Evolutionary conservation across 2,113 vertebrate genomes (phyloP), one percentile per base, ranked within the genome.

Genomic region (Chaetops frenatus): DNA sequence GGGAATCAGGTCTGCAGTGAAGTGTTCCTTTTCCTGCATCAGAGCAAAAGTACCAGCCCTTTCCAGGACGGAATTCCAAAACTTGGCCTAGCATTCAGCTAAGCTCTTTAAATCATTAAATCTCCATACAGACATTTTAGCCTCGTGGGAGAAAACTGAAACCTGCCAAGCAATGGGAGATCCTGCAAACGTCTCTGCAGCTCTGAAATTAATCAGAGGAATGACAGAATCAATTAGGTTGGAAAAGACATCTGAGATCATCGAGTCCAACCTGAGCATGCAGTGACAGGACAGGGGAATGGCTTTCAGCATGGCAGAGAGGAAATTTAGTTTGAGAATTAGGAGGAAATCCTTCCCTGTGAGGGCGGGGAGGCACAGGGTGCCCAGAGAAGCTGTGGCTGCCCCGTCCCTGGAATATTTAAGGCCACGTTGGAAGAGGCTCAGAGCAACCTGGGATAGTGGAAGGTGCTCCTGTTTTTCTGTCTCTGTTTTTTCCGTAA

Each of bases 231-330:
- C 21, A 7, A 2, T 22, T 8, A 12, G 11, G 47, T 1, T 61
- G 70, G 87, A 40, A 82, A 76, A 76, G 54, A 76, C n/a, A 29
- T 69, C n/a, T 61, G 54, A 22, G 54, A 10, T 53, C n/a, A n/a
- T 5, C 0, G 5, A 25, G 23, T 38, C 4, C n/a, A 35, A 9
- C 24, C n/a, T 53, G 28, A 66, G 51, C 31, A 1, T 35, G 44
- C 24, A 44, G 42, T 14, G 71, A 42, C 51, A 66, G 35, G 35
- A 50, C 51, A 50, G 61, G 36, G 44, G 11, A 21, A 76, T 35
- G 35, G 36, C 24, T 57, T 42, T 17, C 9, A 14, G 25, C 51
- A n/a, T 76, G 44, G 16, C 35, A 67, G 13, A 36, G 44, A 21
- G 44, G 44, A 27, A 76, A 42, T 58, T 42, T 42, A 35, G 25